Evolutionary conservation across 2,888 invertebrate genomes (phyloP), one percentile per base, ranked within the genome.

Genomic region (Zaprionus lineosus): DNA sequence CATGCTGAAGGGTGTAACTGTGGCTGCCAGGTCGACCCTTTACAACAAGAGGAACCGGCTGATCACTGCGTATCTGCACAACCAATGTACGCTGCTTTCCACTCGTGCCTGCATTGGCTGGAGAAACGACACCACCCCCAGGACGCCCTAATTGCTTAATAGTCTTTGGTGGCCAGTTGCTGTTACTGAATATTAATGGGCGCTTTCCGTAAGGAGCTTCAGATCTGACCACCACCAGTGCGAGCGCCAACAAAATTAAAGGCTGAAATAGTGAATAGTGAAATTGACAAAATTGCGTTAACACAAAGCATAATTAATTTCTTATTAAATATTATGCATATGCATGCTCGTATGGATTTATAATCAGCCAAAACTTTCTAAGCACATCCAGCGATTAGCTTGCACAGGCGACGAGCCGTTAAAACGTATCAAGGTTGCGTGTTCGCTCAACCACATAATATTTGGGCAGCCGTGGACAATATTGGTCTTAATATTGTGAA

Each of bases 1-100:
- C 29, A 41, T 69, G 71, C 55, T 65, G 72, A 47, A 56, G 82
- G 1, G 61, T 44, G 8, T 84, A 83, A 0, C 41, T 41, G 6
- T 75, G 79, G 0, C 50, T 12, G 4, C 62, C 69, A 0, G 78
- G 82, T 2, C 86, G 87, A 16, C 88, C 84, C 62, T 89, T 90
- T 0, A 90, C 46, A 0, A 89, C 83, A 39, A 90, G 60, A 0
- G 88, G 89, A 2, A 87, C 88, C 1, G 87, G 87, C 55, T 88
- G 86, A 63, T 89, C 89, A 48, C 89, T 89, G 14, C 90, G 88
- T 28, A 90, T 89, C 70, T 90, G 90, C 0, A 90, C 84, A 1
- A 90, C 88, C 12, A 90, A 40, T 0, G 89, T 88, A 29, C 88
- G 84, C 39, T 86, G 86, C 24, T 88, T 87, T 6, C 66, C 84